A percentile compares a stretch with the other conserved stretches of the same genome.
Evolutionary conservation across 2,888 invertebrate genomes (phyloP).

Genomic region (Dromius quadrimaculatus): DNA sequence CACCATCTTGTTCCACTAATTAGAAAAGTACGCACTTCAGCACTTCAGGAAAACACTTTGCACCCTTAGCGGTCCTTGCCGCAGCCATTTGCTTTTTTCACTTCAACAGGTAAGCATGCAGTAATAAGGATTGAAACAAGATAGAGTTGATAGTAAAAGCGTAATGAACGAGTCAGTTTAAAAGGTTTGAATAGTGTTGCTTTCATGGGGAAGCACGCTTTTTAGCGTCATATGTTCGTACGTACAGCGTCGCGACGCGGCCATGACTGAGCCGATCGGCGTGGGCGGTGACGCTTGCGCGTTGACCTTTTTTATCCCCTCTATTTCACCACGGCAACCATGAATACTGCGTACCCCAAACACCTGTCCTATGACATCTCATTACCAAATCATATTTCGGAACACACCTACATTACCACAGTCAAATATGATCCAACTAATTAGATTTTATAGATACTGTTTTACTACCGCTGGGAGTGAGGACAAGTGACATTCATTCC

Average conservation of each 20-base stretch:
- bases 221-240: slow-evolving; percentile 66
- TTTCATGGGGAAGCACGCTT: slow-evolving; percentile 13
- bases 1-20: slow-evolving; percentile 45
- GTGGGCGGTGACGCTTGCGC: slow-evolving; percentile 69
- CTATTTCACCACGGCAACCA: slow-evolving; percentile 42
- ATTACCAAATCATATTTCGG: slow-evolving; percentile 24
- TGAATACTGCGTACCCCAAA: slow-evolving; percentile 29
- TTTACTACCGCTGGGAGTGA: no score
- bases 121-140: neutral
- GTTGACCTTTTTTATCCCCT: slow-evolving; percentile 68
- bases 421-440: no score
- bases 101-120: slow-evolving; percentile 27
- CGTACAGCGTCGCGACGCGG: slow-evolving; percentile 70
- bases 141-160: no score
- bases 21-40: slow-evolving; percentile 4
- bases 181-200: slow-evolving; percentile 16
- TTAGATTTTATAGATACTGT: no score
- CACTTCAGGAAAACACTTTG: slow-evolving; percentile 15
- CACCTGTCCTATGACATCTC: slow-evolving; percentile 30
- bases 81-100: neutral
- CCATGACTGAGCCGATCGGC: slow-evolving; percentile 69
- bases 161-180: no score
- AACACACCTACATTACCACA: no score
- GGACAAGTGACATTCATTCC: no score
- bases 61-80: neutral